Evolutionary conservation across 2,888 invertebrate species (phyloP).

Genomic region (Syrphus vitripennis): DNA sequence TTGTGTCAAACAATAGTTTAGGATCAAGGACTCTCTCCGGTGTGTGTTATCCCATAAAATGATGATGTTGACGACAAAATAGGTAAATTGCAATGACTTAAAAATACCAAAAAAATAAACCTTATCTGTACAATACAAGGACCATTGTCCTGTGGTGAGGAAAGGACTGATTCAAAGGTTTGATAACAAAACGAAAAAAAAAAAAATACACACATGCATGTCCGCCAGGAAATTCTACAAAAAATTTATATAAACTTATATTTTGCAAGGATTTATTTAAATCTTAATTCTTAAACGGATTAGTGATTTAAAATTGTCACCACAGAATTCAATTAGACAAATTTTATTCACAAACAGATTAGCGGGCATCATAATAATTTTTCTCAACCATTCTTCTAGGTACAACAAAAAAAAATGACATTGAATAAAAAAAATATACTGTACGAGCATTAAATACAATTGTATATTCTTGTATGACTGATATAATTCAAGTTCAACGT

Average conservation of each 20-base stretch:
- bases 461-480: not conserved
- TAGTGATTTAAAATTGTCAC: slow-evolving; percentile 20
- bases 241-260: not conserved
- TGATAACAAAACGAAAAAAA: slow-evolving; percentile 26
- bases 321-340: not conserved
- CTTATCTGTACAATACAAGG: slow-evolving; percentile 44
- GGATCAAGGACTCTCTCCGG: slow-evolving; percentile 59
- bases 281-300: slow-evolving; percentile 36
- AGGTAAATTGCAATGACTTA: slow-evolving; percentile 61
- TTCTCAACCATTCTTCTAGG: not conserved
- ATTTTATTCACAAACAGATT: slow-evolving; percentile 2
- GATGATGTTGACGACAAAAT: slow-evolving; percentile 57
- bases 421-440: not conserved
- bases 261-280: slow-evolving; percentile 39
- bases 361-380: not conserved
- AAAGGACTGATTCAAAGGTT: slow-evolving; percentile 32
- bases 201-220: not conserved
- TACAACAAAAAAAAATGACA: not conserved
- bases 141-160: slow-evolving; percentile 49
- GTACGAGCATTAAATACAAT: not conserved
- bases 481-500: slow-evolving; percentile 59
- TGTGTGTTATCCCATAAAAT: slow-evolving; percentile 59
- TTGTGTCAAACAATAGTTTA: slow-evolving; percentile 63
- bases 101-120: slow-evolving; percentile 25
- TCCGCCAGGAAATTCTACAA: not conserved